These are phyloP conservation scores for Agrochola lota DNA, from an alignment of 2,888 invertebrate species.

Conservation along the genomic window DNA sequence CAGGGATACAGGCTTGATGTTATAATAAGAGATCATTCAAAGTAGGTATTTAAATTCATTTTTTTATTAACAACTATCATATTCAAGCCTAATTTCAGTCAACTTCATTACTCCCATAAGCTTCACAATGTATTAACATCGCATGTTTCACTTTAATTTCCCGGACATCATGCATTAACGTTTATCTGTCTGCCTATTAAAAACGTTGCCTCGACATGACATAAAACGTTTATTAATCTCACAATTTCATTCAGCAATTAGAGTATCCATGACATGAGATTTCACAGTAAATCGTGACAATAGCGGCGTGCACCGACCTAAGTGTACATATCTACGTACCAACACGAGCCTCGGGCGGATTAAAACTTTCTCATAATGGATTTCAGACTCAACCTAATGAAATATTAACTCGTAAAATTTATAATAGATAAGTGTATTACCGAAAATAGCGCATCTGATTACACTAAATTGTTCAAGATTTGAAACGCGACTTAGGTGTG, in stretches of 20 bases:
- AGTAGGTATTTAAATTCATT: neutral
- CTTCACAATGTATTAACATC: constrained; percentile 45
- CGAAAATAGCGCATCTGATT: constrained; percentile 27
- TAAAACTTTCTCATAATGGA: constrained; percentile 75
- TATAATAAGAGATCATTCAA: no score
- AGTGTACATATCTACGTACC: constrained; percentile 56
- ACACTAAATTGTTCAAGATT: constrained; percentile 18
- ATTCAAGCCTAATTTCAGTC: constrained; percentile 6
- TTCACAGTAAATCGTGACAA: constrained; percentile 70
- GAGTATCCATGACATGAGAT: constrained; percentile 64
- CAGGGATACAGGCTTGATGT: no score
- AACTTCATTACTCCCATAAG: constrained; percentile 11
- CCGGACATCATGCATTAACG: constrained; percentile 43
- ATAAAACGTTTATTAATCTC: constrained; percentile 54
- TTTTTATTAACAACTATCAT: constrained; percentile 6
- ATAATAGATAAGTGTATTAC: constrained; percentile 38
- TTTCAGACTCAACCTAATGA: constrained; percentile 70
- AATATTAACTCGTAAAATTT: constrained; percentile 60
- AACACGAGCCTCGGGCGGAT: constrained; percentile 65
- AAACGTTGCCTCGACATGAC: constrained; percentile 45
- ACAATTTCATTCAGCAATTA: constrained; percentile 51
- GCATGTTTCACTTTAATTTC: constrained; percentile 51
- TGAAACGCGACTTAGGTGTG: constrained; percentile 30
- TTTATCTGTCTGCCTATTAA: constrained; percentile 56
- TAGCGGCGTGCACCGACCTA: constrained; percentile 66